Percentiles rank a stretch among this genome's conserved stretches.
Conservation (phyloP, 2,113 vertebrate species). For the Synodontis membranacea region DNA sequence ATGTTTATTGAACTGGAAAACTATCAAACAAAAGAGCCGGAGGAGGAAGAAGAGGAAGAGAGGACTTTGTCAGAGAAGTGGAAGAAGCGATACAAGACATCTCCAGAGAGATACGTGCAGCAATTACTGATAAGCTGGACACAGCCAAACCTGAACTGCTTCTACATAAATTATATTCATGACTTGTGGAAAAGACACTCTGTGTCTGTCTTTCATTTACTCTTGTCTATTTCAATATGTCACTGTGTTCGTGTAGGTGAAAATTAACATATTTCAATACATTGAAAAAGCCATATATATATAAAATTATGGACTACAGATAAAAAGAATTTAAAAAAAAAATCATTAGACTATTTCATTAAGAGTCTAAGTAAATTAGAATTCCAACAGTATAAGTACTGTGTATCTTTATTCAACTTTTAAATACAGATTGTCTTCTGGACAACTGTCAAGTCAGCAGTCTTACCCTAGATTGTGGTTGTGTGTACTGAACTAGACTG, state of each 20-base stretch:
- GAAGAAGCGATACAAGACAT: not conserved
- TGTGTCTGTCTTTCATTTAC: not conserved
- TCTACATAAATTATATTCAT: not conserved
- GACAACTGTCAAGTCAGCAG: no score
- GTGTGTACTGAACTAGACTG: no score
- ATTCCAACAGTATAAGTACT: no score
- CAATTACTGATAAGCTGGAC: not conserved
- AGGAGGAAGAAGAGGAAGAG: not conserved
- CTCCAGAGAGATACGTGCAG: not conserved
- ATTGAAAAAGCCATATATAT: not conserved
- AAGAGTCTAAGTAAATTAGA: no score
- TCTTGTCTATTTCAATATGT: not conserved
- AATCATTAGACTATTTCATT: no score
- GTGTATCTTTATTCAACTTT: no score
- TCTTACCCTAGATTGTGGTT: no score
- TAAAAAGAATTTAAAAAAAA: no score
- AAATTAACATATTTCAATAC: not conserved
- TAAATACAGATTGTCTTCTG: no score
- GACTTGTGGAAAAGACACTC: not conserved
- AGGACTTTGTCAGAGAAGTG: not conserved
- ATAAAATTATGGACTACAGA: no score
- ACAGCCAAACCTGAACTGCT: not conserved
- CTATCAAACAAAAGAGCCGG: constrained; percentile 9
- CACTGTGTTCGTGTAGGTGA: not conserved
- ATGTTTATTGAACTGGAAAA: constrained; percentile 6